phyloP scores from a whole-genome alignment of 2,888 invertebrate genomes.

The Erynnis tages region DNA sequence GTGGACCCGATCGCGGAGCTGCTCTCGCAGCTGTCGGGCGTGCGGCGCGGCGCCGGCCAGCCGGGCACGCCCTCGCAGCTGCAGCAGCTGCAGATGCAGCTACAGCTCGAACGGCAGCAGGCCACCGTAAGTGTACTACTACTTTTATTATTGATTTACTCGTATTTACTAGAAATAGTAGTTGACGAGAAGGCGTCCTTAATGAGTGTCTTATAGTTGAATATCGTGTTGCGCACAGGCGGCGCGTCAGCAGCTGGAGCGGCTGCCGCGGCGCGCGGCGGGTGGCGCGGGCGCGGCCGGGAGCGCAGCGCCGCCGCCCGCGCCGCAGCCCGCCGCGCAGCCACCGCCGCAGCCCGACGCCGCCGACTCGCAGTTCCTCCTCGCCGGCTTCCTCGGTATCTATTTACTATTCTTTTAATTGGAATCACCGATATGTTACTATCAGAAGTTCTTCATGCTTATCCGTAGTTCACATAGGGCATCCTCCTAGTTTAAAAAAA shows the following conservation, averaged over 20 bases:
- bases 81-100: constrained; percentile 97
- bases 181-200: too few species aligned
- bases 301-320: constrained; percentile 81
- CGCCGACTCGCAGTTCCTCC: constrained; percentile 61
- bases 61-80: constrained; percentile 87
- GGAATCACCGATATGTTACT: not conserved
- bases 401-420: not conserved
- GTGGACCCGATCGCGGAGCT: constrained; percentile 98
- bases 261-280: constrained; percentile 71
- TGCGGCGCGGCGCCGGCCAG: constrained; percentile 85
- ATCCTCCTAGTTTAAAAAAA: too few species aligned
- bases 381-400: constrained; percentile 56
- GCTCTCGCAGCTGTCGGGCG: constrained; percentile 96
- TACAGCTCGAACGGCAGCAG: constrained; percentile 94
- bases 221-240: constrained; percentile 72
- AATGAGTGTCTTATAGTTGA: not conserved
- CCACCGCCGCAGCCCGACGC: constrained; percentile 61
- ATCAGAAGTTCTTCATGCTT: not conserved
- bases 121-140: constrained; percentile 78
- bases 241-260: constrained; percentile 93
- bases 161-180: not conserved
- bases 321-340: constrained; percentile 75
- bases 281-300: constrained; percentile 47
- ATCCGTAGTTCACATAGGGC: too few species aligned
- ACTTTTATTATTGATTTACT: constrained; percentile 1